Percentiles rank a stretch among this genome's conserved stretches.
phyloP scores from a whole-genome alignment of 2,888 invertebrate species.

The Anagyrus pseudococci region DNA sequence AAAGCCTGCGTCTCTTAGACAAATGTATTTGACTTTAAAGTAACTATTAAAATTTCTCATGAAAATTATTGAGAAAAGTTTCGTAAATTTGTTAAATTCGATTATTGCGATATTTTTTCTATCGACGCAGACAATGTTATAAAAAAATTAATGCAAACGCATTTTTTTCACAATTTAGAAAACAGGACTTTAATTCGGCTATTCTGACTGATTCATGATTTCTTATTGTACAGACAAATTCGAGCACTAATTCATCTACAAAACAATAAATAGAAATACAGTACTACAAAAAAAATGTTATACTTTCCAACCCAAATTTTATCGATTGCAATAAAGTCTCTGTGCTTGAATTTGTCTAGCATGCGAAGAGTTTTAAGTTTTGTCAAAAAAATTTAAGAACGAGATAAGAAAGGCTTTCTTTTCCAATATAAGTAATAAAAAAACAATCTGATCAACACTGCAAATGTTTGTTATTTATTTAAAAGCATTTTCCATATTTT shows the following conservation, averaged over 20 bases:
- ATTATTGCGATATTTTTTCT: conserved; percentile 25
- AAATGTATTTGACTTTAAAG: conserved; percentile 25
- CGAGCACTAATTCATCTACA: conserved; percentile 4
- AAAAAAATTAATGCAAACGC: conserved; percentile 5
- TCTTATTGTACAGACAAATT: conserved; percentile 35
- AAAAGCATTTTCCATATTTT: neutral
- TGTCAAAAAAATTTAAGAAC: conserved; percentile 26
- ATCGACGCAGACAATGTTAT: conserved; percentile 31
- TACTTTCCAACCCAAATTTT: conserved; percentile 9
- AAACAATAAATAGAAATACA: too few relatives aligned
- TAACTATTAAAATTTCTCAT: conserved; percentile 9
- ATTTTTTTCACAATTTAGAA: conserved; percentile 27
- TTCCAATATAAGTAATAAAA: conserved; percentile 38
- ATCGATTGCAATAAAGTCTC: conserved; percentile 24
- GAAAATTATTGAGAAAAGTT: conserved; percentile 15
- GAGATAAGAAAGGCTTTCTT: conserved; percentile 37
- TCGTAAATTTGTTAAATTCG: conserved; percentile 23
- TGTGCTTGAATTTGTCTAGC: conserved; percentile 33
- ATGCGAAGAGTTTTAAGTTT: conserved; percentile 36
- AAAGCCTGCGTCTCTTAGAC: conserved; percentile 38
- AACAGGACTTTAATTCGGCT: conserved; percentile 22
- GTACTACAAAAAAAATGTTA: too few relatives aligned
- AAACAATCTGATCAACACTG: conserved; percentile 24
- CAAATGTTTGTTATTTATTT: neutral
- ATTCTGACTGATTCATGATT: conserved; percentile 34